Conservation (phyloP, 2,797 vertebrate species). For the Sardinella longiceps region DNA sequence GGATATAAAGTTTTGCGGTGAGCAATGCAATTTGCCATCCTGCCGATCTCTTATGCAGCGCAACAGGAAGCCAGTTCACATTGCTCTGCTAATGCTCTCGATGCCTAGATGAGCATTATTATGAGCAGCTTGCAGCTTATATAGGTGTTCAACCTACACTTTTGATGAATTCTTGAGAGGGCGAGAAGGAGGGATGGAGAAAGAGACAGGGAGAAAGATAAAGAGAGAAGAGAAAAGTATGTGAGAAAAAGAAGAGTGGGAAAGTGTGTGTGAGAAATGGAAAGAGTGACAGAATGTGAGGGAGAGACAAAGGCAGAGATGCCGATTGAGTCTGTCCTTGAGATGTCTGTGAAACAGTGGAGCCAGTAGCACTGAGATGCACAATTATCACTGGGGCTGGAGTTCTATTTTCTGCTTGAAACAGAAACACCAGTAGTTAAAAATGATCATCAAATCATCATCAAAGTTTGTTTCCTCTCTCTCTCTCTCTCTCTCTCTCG, state of each 20-base stretch:
- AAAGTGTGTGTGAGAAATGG: not conserved
- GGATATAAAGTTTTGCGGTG: not conserved
- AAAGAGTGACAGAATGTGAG: not conserved
- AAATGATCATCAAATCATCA: not conserved
- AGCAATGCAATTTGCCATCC: not conserved
- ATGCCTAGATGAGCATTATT: not conserved
- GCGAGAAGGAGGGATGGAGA: not conserved
- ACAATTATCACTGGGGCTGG: not conserved
- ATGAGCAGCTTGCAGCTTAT: not conserved
- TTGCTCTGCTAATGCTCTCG: not conserved
- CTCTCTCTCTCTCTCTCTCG: too few relatives aligned
- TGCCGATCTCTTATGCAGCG: not conserved
- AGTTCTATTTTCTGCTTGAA: constrained; percentile 10
- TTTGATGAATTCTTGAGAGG: not conserved
- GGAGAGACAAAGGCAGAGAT: not conserved
- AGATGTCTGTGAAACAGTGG: not conserved
- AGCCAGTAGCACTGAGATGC: not conserved
- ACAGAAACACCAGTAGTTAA: not conserved
- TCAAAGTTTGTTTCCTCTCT: not conserved
- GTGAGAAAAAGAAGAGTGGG: not conserved
- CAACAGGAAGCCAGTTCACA: not conserved
- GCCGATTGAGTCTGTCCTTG: not conserved
- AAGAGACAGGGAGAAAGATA: not conserved
- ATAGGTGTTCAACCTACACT: not conserved
- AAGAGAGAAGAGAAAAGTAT: not conserved